Evolutionary conservation across 2,113 vertebrate species (phyloP).

Genomic region (Nibea albiflora): DNA sequence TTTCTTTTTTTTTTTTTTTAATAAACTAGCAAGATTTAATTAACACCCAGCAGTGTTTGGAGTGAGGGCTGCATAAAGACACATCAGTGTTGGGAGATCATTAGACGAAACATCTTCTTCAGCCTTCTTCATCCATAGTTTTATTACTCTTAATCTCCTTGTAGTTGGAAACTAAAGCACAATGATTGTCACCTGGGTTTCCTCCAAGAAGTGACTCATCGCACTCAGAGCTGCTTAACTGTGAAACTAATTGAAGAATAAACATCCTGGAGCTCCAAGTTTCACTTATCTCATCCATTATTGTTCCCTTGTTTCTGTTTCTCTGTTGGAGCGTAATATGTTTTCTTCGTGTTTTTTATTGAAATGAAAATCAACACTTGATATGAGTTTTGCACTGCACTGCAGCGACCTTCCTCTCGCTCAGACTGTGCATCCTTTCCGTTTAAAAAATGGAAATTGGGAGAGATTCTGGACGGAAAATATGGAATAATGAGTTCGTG

Average conservation of each 20-base stretch:
- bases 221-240: slow-evolving; percentile 8
- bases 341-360: background rate
- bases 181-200: slow-evolving; percentile 17
- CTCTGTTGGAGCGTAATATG: background rate
- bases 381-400: background rate
- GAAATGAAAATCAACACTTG: background rate
- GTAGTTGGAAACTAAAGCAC: slow-evolving; percentile 38
- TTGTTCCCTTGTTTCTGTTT: slow-evolving; percentile 1
- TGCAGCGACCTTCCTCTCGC: background rate
- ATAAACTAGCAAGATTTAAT: slow-evolving; percentile 18
- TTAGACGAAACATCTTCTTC: slow-evolving; percentile 29
- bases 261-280: slow-evolving; percentile 1
- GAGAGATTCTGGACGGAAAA: background rate
- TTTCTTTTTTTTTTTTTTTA: background rate
- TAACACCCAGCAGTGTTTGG: slow-evolving; percentile 18
- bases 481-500: background rate
- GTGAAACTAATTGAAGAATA: slow-evolving; percentile 48
- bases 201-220: slow-evolving; percentile 8
- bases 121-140: background rate
- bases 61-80: slow-evolving; percentile 1
- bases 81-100: slow-evolving; percentile 15
- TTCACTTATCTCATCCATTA: background rate
- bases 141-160: slow-evolving; percentile 44
- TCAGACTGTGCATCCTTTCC: no score
- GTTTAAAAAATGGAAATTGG: background rate